Evolutionary conservation across 1,140 invertebrate species (phyloP), one percentile per base, ranked within the genome.

Genomic region (Aphis craccivora): DNA sequence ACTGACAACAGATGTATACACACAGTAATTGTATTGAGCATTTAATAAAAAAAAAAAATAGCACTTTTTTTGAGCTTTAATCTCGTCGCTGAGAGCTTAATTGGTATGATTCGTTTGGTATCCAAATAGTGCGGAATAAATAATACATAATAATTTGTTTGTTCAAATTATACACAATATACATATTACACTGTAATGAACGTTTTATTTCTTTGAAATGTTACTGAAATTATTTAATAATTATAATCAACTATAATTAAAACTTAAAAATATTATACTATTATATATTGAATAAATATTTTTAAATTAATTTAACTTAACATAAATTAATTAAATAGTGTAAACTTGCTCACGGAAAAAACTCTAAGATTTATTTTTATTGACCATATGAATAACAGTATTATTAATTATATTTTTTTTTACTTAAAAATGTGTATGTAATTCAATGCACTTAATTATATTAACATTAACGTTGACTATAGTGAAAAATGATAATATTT

Each of bases 1-100:
- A 7, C 22, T 0, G 11, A 14, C 30, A 37, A 11, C 88, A 60
- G 2, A 60, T 43, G 14, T 23, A 55, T 43, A 20, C 48, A 45
- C 84, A 45, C 84, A 18, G 18, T n/a, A 37, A 30, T 35, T 45
- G 11, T 45, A 91, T 67, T n/a, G 60, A 91, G 76, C 30, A n/a
- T 90, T 90, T 91, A 45, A 91, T 45, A 90, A 48, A 43, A 48
- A 67, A n/a, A 25, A 40, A 83, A 83, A 35, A 83, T 37, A 37
- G 7, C 25, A 45, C 40, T 87, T 87, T 87, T 87, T 45, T 87
- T 25, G 22, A n/a, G 25, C 14, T 37, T 37, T 25, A 40, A 40
- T 40, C 83, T 37, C 83, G 40, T 84, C 83, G 83, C 43, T 40
- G 83, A 43, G 83, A 43, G 37, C 76, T 83, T 37, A 35, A 83